Base-by-base conservation (phyloP, 2,888 invertebrate species). In the Calephelis perditalis region DNA sequence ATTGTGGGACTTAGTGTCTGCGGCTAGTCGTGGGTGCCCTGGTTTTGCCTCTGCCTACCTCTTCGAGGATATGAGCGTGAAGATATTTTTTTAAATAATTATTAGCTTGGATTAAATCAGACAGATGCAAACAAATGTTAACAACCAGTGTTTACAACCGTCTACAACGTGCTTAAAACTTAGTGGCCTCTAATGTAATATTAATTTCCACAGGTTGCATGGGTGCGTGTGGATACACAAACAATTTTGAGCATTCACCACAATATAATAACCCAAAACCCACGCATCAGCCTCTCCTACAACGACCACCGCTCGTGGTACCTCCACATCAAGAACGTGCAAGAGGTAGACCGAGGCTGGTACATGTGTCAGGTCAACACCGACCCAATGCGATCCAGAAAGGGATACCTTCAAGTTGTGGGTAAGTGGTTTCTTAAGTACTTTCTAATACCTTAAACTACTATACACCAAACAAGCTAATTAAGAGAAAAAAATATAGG, bases 321-420 rank as follows among this genome's bases (percentile, higher is more conserved):
- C 84, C 92, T 98, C 64, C 97, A 97, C 82, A 96, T 97, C 81
- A 95, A 95, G 82, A 94, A 94, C 76, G 96, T 96, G 45, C 95
- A 96, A 77, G 97, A 97, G 82, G 93, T 93, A 47, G 97, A 97
- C 85, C 93, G 97, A 7, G 97, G 97, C 62, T 97, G 96, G 96
- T 97, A 93, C 76, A 97, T 97, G 97, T 97, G 97, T 79, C 97
- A 97, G 85, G 95, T 97, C 69, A 97, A 97, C 85, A 97, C 97
- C 2, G 97, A 97, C 84, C 97, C 97, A 26, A 97, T 97, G 97
- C 92, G 96, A 68, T 96, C 95, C 62, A 92, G 96, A 63, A 95
- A 96, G 77, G 97, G 97, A 63, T 97, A 96, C 79, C 91, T 97
- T 43, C 96, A 97, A 92, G 97, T 97, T 69, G 96, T 97, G 52